These are phyloP conservation scores for Stylophora pistillata DNA, from an alignment of 64 coral and sea anemone genomes.

Conservation along the genomic window DNA sequence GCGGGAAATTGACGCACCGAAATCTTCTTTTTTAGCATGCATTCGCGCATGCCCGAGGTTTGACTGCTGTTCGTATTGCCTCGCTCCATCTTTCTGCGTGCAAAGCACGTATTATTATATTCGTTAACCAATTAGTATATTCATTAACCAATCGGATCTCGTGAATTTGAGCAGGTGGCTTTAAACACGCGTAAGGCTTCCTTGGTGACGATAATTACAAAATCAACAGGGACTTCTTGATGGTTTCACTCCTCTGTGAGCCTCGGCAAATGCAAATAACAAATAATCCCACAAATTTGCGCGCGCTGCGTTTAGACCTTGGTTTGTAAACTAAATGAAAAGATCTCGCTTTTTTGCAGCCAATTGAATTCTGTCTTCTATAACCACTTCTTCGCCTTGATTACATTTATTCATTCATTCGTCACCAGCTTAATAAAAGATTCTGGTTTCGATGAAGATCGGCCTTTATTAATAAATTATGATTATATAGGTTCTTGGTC, in stretches of 20 bases:
- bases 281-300: background rate
- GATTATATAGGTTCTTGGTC: constrained; percentile 7
- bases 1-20: too few relatives aligned
- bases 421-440: constrained; percentile 11
- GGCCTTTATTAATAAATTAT: constrained; percentile 44
- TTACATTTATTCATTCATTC: background rate
- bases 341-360: too few relatives aligned
- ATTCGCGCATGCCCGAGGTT: too few relatives aligned
- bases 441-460: background rate
- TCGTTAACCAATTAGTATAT: background rate
- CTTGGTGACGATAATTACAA: constrained; percentile 14
- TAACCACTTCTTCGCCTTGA: too few relatives aligned
- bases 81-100: background rate
- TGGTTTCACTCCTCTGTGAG: background rate
- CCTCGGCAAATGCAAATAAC: background rate
- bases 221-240: background rate
- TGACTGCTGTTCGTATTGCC: too few relatives aligned
- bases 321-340: too few relatives aligned
- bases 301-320: background rate
- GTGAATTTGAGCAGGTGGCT: constrained; percentile 21
- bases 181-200: background rate
- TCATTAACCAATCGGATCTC: background rate
- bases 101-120: background rate
- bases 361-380: too few relatives aligned
- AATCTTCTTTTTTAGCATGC: too few relatives aligned